Base-by-base conservation (phyloP, 2,113 vertebrate genomes). In the Ovis canadensis region DNA sequence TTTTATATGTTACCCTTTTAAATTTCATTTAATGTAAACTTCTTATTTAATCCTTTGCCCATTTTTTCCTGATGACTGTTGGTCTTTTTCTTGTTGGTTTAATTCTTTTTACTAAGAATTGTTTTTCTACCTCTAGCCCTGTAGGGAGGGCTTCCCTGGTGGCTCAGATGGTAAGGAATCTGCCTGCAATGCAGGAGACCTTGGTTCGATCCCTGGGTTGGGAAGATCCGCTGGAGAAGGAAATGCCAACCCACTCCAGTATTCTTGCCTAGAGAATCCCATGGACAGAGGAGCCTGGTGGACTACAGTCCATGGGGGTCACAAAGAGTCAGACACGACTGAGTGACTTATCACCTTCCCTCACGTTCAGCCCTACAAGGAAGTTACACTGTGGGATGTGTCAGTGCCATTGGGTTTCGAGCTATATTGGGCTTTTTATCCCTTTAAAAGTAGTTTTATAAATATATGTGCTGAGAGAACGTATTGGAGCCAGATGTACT, bases 401-500 rank as follows among this genome's bases (percentile, higher is more conserved):
- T 83, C 77, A 95, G 52, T 82, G 40, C 14, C 15, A 29, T 54
- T 92, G 91, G 90, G 77, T 88, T 84, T 54, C 57, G 54, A 74
- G 27, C 16, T 96, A 3, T 62, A 12, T 84, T 4, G 29, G 10
- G 3, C 13, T 93, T 91, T 96, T 81, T 40, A 77, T 91, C 78
- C 91, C 77, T 96, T 91, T 54, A 77, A 82, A 71, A 78, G 57
- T 92, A 71, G 29, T n/a, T 86, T 97, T 92, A 85, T 43, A 25
- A 77, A 14, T 84, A 48, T 59, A 78, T 90, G 71, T 96, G 45
- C 48, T 33, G 27, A 67, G 92, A 82, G 71, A 82, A 84, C 19
- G 21, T 87, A 54, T 90, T n/a, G 54, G 25, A 92, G n/a, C 19
- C 90, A 29, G 59, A 12, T 91, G 1, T 87, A 81, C 81, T 54